Conservation (phyloP, 1,140 invertebrate species). For the Atopsyche davidsoni region DNA sequence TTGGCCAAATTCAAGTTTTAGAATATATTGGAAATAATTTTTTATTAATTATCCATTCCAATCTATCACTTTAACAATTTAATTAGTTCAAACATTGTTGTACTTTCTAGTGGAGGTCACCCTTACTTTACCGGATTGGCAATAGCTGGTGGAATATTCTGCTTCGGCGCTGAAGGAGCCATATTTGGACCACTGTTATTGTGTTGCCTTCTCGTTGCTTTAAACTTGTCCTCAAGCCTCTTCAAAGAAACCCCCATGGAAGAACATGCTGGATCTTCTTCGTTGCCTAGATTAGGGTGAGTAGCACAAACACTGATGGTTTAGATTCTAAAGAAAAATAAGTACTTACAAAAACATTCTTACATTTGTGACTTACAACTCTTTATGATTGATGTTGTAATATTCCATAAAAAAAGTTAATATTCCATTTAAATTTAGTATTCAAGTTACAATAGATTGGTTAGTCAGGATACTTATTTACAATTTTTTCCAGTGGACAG, state of each 20-base stretch:
- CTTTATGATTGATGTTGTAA: no score
- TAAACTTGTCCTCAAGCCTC: slow-evolving; percentile 44
- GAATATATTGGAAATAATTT: neutral
- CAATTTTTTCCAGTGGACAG: no score
- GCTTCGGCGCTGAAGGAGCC: slow-evolving; percentile 91
- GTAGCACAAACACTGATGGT: neutral
- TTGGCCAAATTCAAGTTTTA: neutral
- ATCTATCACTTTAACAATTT: neutral
- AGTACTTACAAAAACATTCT: slow-evolving; percentile 3
- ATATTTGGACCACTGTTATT: slow-evolving; percentile 92
- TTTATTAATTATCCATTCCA: no score
- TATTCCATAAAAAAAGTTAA: no score
- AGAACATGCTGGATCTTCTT: slow-evolving; percentile 7
- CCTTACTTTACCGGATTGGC: slow-evolving; percentile 97
- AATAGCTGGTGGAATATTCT: slow-evolving; percentile 97
- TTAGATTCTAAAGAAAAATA: neutral
- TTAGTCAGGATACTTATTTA: no score
- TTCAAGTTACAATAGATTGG: no score
- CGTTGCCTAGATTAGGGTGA: slow-evolving; percentile 20
- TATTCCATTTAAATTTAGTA: no score
- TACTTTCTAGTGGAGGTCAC: slow-evolving; percentile 83
- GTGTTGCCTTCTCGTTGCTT: slow-evolving; percentile 56
- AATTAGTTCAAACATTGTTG: neutral
- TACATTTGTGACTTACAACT: no score
- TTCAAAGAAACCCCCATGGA: slow-evolving; percentile 28